Evolutionary conservation across 2,113 vertebrate genomes (phyloP).

Genomic region (Pituophis catenifer): DNA sequence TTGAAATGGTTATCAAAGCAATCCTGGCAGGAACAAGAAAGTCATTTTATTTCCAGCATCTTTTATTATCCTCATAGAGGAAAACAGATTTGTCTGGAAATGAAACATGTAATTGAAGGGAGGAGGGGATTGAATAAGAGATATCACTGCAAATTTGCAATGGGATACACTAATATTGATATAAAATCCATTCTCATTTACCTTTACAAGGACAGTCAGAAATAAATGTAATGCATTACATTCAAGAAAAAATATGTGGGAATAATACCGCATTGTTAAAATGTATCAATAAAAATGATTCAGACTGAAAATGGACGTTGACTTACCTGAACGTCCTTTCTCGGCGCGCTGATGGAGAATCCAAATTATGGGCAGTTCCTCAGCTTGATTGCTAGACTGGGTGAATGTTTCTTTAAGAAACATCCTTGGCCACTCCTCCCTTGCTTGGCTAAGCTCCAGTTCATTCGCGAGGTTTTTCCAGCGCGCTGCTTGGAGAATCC

Average conservation of each 20-base stretch:
- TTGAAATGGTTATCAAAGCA: slow-evolving; percentile 44
- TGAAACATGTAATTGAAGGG: slow-evolving; percentile 16
- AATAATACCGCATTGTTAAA: not conserved
- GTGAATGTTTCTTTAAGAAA: no score
- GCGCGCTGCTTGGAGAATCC: no score
- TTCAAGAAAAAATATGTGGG: not conserved
- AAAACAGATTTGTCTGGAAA: slow-evolving; percentile 3
- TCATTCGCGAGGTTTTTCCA: no score
- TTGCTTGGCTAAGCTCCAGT: no score
- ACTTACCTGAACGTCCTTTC: no score
- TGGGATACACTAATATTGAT: slow-evolving; percentile 16
- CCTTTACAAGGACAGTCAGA: slow-evolving; percentile 12
- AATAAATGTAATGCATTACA: not conserved
- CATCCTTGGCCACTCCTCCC: no score
- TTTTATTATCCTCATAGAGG: slow-evolving; percentile 23
- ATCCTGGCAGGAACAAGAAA: slow-evolving; percentile 28
- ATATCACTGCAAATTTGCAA: not conserved
- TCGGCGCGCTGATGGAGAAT: no score
- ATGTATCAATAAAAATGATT: not conserved
- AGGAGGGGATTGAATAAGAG: not conserved
- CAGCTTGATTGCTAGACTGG: no score
- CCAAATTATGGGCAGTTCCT: no score
- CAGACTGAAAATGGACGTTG: not conserved
- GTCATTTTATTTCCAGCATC: slow-evolving; percentile 12
- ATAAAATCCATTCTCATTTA: not conserved